A percentile compares a stretch with the other conserved stretches of the same genome.
Evolutionary conservation across 2,113 vertebrate species (phyloP).

Genomic region (Murina feae): DNA sequence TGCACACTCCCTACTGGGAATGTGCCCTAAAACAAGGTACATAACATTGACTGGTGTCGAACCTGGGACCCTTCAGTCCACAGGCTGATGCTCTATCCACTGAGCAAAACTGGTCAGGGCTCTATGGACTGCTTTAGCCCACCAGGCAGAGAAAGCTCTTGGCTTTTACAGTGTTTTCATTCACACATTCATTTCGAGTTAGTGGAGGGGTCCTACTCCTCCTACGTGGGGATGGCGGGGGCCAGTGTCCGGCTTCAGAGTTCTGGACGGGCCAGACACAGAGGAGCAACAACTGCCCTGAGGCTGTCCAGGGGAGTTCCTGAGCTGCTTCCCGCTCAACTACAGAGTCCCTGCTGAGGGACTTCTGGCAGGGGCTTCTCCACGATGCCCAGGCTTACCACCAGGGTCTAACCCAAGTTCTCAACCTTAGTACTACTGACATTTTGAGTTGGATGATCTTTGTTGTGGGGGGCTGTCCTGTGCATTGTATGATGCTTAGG

Average conservation of each 20-base stretch:
- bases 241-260: not conserved
- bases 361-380: not conserved
- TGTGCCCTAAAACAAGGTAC: no score
- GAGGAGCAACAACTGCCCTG: not conserved
- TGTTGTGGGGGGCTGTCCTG: not conserved
- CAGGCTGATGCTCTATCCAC: no score
- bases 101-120: not conserved
- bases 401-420: not conserved
- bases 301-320: not conserved
- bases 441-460: not conserved
- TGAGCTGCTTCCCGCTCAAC: not conserved
- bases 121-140: not conserved
- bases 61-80: no score
- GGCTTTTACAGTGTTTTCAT: not conserved
- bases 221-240: not conserved
- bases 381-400: rapidly evolving
- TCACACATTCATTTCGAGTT: not conserved
- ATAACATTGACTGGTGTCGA: no score
- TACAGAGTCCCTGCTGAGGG: rapidly evolving
- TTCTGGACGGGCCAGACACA: not conserved
- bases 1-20: no score
- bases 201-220: not conserved
- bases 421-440: not conserved
- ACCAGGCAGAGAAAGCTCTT: not conserved
- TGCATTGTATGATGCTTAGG: rapidly evolving